Conservation (phyloP, 2,113 vertebrate species). For the Panthera tigris region DNA sequence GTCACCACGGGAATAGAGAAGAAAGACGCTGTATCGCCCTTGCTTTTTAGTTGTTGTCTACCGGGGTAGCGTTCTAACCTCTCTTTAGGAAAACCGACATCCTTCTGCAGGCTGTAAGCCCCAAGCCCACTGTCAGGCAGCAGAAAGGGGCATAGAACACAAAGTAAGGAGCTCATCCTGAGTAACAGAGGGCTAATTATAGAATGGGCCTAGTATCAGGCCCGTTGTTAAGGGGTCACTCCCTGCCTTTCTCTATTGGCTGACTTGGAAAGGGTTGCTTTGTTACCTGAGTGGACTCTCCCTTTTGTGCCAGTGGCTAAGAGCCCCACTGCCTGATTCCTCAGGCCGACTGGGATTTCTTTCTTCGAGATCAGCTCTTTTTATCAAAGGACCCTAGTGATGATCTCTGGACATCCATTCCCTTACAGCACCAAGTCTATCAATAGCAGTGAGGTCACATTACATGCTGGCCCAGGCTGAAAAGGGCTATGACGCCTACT, state of each 20-base stretch:
- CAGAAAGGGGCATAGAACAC: neutral
- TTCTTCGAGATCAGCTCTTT: constrained; percentile 40
- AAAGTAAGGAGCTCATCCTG: neutral
- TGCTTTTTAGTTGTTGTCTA: neutral
- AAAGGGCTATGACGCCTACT: neutral
- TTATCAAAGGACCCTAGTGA: constrained; percentile 42
- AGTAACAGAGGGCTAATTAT: neutral
- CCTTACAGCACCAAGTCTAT: neutral
- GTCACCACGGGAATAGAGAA: neutral
- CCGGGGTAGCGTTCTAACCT: neutral
- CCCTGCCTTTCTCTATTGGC: neutral
- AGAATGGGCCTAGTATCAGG: neutral
- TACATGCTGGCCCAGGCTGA: neutral
- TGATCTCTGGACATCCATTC: constrained; percentile 9
- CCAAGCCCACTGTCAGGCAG: neutral
- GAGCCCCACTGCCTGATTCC: neutral
- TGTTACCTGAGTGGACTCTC: neutral
- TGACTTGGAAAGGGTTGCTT: constrained; percentile 9
- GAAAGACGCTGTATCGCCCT: neutral
- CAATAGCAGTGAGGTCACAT: neutral
- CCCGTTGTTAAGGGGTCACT: neutral
- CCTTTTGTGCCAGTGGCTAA: neutral
- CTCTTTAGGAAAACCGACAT: constrained; percentile 26
- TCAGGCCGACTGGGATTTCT: neutral
- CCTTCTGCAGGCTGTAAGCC: neutral